Percentiles rank a stretch among this genome's conserved stretches.
phyloP scores from a whole-genome alignment of 1,140 invertebrate species.

The Chironomus tepperi region DNA sequence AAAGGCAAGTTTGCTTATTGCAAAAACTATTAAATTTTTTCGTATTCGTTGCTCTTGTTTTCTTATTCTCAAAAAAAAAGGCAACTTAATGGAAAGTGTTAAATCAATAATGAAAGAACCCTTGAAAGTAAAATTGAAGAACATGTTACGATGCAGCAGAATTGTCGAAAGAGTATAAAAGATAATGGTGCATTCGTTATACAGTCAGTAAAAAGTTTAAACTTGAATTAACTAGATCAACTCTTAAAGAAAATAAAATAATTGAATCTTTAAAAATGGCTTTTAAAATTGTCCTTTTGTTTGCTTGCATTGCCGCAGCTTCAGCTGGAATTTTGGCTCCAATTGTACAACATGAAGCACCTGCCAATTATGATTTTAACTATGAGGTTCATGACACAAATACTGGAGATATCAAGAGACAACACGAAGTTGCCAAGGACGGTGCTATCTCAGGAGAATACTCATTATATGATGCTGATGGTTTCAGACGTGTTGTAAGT shows the following conservation, averaged over 20 bases:
- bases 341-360: slow-evolving; percentile 33
- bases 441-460: slow-evolving; percentile 64
- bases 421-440: slow-evolving; percentile 55
- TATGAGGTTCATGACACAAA: slow-evolving; percentile 63
- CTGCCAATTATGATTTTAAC: slow-evolving; percentile 53
- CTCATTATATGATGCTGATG: slow-evolving; percentile 63
- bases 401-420: slow-evolving; percentile 61
- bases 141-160: too few relatives aligned
- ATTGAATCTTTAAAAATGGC: neutral
- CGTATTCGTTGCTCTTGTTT: too few relatives aligned
- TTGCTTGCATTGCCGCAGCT: neutral
- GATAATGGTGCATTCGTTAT: neutral
- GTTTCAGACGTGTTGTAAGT: slow-evolving; percentile 44
- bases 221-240: neutral
- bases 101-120: too few relatives aligned
- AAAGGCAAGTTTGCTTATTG: too few relatives aligned
- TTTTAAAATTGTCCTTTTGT: neutral
- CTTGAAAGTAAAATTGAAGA: too few relatives aligned
- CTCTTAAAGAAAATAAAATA: neutral
- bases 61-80: too few relatives aligned
- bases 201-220: neutral
- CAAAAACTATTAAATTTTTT: too few relatives aligned
- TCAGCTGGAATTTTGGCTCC: neutral
- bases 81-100: too few relatives aligned
- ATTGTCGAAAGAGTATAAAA: too few relatives aligned